Evolutionary conservation across 2,797 vertebrate species (phyloP).

Genomic region (Pipistrellus kuhlii): DNA sequence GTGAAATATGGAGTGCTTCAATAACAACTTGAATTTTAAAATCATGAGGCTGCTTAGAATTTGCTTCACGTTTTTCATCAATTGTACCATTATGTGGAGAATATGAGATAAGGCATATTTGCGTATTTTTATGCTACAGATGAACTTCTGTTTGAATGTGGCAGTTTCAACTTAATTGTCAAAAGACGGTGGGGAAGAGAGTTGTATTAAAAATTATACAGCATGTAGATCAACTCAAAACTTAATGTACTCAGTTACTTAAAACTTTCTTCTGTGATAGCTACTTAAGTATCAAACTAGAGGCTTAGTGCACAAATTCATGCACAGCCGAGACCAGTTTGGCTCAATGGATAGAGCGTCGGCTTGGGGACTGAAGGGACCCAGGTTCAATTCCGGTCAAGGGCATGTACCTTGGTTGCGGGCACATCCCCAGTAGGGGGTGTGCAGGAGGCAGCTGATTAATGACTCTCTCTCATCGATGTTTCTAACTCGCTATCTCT

Average conservation of each 20-base stretch:
- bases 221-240: not conserved
- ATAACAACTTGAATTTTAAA: conserved; percentile 37
- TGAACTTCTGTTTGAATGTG: not conserved
- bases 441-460: no score
- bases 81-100: not conserved
- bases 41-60: conserved; percentile 3
- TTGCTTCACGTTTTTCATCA: conserved; percentile 41
- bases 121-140: not conserved
- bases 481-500: no score
- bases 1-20: not conserved
- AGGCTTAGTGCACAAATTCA: no score
- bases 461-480: no score
- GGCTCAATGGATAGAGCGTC: no score
- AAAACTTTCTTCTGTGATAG: not conserved
- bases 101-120: not conserved
- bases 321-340: no score
- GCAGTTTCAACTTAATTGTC: not conserved
- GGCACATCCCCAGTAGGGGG: no score
- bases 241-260: not conserved
- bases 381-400: no score
- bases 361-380: no score
- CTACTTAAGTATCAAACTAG: not conserved
- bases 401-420: no score
- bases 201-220: not conserved
- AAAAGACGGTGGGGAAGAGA: not conserved